Percentiles rank a stretch among this genome's conserved stretches.
phyloP scores from a whole-genome alignment of 2,888 invertebrate genomes.

The Chloromyia formosa region DNA sequence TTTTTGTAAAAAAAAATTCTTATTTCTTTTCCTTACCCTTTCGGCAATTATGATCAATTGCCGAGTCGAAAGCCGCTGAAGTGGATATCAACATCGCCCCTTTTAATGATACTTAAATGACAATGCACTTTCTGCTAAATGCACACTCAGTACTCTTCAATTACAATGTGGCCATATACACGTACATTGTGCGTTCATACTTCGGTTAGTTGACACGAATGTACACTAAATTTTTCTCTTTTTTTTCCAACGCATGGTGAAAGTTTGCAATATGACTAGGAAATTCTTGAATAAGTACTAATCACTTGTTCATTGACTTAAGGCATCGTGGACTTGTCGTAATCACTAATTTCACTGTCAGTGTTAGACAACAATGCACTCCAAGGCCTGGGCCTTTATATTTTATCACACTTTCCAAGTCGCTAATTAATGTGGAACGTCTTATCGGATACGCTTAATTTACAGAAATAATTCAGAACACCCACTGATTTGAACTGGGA shows the following conservation, averaged over 20 bases:
- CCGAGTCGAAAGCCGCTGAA: slow-evolving; percentile 1
- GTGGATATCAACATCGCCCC: slow-evolving; percentile 1
- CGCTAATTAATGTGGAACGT: slow-evolving; percentile 16
- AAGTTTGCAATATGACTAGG: slow-evolving; percentile 13
- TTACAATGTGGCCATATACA: not conserved
- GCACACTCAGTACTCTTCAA: not conserved
- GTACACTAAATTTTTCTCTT: no score
- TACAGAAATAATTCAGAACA: slow-evolving; percentile 10
- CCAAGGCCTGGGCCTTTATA: slow-evolving; percentile 30
- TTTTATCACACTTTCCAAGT: slow-evolving; percentile 28
- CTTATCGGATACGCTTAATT: slow-evolving; percentile 30
- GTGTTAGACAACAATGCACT: slow-evolving; percentile 10
- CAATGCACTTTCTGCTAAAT: slow-evolving; percentile 16
- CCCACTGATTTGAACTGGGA: slow-evolving; percentile 4
- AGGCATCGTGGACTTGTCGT: not conserved
- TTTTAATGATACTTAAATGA: slow-evolving; percentile 34
- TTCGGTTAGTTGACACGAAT: no score
- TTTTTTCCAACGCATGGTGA: not conserved
- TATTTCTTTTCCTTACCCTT: not conserved
- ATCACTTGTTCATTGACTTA: slow-evolving; percentile 36
- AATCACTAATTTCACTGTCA: slow-evolving; percentile 36
- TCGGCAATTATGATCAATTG: slow-evolving; percentile 39
- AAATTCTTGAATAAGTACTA: slow-evolving; percentile 23
- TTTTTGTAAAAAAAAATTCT: not conserved
- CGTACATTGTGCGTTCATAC: not conserved